These are phyloP conservation scores for Petroica traversi DNA, from an alignment of 2,113 vertebrate genomes.

Conservation along the genomic window DNA sequence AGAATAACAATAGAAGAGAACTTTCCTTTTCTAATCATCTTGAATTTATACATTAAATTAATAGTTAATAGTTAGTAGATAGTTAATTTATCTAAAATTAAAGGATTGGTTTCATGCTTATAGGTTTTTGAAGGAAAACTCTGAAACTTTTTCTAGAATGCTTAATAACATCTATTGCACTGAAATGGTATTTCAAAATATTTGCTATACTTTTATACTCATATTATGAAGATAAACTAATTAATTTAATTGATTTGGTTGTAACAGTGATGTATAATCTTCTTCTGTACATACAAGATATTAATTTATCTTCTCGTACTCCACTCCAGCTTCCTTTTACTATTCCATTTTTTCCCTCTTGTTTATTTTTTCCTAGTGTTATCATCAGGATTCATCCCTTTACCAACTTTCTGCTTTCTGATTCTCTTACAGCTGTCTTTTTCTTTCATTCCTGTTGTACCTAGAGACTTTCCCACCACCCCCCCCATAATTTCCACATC, in stretches of 20 bases:
- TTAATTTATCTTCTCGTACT: background rate
- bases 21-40: background rate
- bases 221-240: background rate
- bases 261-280: background rate
- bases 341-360: background rate
- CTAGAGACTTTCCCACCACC: background rate
- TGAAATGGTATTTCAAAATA: background rate
- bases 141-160: background rate
- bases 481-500: background rate
- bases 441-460: background rate
- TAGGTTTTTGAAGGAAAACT: background rate
- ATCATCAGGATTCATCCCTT: background rate
- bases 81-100: background rate
- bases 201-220: background rate
- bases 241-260: background rate
- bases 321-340: background rate
- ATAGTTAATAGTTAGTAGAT: too few species aligned
- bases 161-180: background rate
- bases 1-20: background rate
- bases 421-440: background rate
- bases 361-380: background rate
- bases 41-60: background rate
- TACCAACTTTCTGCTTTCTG: background rate
- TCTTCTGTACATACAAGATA: background rate
- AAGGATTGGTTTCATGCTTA: background rate